Base-by-base conservation (phyloP, 2,888 invertebrate species). In the Steinernema carpocapsae region DNA sequence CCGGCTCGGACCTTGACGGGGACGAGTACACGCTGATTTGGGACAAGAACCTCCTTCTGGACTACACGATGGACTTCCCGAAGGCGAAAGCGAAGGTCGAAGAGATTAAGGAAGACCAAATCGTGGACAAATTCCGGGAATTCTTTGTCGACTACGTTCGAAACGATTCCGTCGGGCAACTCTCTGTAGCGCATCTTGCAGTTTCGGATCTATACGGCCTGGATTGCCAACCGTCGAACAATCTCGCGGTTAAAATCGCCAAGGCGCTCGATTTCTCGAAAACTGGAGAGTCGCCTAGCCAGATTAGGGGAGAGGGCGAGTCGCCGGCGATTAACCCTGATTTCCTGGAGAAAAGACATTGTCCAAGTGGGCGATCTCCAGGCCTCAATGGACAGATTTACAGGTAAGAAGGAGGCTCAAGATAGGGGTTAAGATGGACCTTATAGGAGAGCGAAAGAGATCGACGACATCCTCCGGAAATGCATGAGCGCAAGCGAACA, bases 261-360 rank as follows among this genome's bases (percentile, higher is more conserved):
- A 77, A 81, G 71, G 86, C 87, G 2, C 79, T 89, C 19, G 89
- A 86, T 74, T 86, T 86, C 76, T 85, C 87, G 10, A 88, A 88
- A 79, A 87, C 87, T 4, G 88, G 88, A 0, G 79, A 77, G 29
- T 74, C 80, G 4, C 78, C 80, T 17, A 37, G 52, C 3, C 72
- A 80, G 42, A 73, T 73, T 19, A 78, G 72, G 10, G 74, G 64
- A 12, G 81, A 81, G 80, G 46, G 56, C n/a, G 72, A 73, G 0
- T 22, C n/a, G n/a, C 70, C 79, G 12, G 72, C 74, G 70, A 46
- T 19, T 45, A 14, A 7, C 19, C 73, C 52, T 51, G 71, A 74
- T 29, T 74, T 51, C 48, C 19, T 74, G 59, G 72, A 77, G 51
- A 84, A 82, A 71, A 26, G 45, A 17, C 64, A 76, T 51, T 76